These are phyloP conservation scores for Elanoides forficatus DNA, from an alignment of 2,113 vertebrate species.

Conservation along the genomic window DNA sequence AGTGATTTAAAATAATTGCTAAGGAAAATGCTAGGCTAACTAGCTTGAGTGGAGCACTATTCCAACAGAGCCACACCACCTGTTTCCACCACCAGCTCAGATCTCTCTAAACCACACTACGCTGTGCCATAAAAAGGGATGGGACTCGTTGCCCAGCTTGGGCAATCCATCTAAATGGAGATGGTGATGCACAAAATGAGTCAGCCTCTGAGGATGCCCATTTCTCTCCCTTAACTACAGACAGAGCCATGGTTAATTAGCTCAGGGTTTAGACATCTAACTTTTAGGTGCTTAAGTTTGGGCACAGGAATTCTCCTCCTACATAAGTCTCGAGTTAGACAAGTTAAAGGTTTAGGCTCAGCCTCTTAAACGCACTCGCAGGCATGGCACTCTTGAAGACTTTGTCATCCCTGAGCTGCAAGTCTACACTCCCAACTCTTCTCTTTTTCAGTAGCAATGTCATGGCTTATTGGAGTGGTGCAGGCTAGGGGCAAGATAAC, in stretches of 20 bases:
- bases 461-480: accelerated
- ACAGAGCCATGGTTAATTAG: background rate
- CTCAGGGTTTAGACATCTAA: background rate
- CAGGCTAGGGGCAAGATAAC: background rate
- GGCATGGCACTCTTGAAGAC: background rate
- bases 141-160: background rate
- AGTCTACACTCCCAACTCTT: background rate
- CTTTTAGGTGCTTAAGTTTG: background rate
- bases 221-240: background rate
- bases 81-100: background rate
- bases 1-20: background rate
- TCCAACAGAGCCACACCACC: background rate
- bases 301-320: background rate
- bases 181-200: background rate
- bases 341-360: background rate
- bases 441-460: background rate
- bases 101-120: background rate
- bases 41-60: background rate
- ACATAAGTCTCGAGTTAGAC: background rate
- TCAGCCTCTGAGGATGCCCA: background rate
- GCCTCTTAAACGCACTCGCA: background rate
- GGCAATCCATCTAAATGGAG: background rate
- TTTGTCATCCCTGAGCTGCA: background rate
- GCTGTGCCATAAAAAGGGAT: background rate
- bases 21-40: background rate